Evolutionary conservation across 2,797 vertebrate species (phyloP), one percentile per base, ranked within the genome.

Genomic region (Lophotriccus pileatus): DNA sequence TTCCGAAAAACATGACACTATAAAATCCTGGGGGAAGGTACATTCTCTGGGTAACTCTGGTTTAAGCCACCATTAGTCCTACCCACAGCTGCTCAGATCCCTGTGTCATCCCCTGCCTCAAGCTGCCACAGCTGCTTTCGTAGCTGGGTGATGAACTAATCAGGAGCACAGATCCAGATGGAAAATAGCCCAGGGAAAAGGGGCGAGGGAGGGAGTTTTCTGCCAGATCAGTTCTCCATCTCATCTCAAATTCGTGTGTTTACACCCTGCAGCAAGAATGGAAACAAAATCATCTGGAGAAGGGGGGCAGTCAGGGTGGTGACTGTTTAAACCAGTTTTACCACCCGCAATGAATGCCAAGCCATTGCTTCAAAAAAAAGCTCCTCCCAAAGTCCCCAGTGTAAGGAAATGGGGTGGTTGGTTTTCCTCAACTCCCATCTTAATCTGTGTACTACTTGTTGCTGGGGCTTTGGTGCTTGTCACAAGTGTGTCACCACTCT

Each of bases 241-340:
- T 87, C 49, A 1, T 59, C 75, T 93, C 50, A 68, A 90, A 56
- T 81, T 55, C 0, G 0, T 39, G 13, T 59, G 78, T 76, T 92
- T 83, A 64, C 19, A 39, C 58, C 80, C 74, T 93, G 85, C 22
- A 88, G 85, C 83, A 84, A 41, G 7, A 90, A 41, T 52, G 66
- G 69, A 66, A 93, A 91, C 34, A 68, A 32, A 92, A 62, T 44
- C 56, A 46, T 36, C 39, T 2, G 0, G 62, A 30, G 59, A 74
- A 81, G 39, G 27, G 81, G 75, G 53, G 32, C 44, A 66, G 36
- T 60, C 53, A 55, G 60, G 44, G 80, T 36, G 50, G 66, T 84
- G 83, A 73, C 80, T 63, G 69, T 91, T 91, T 86, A 96, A 96
- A 95, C 91, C 90, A 88, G 90, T 96, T 96, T 91, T 90, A 78